Conservation (phyloP, 2,113 vertebrate species). For the Nymphicus hollandicus region DNA sequence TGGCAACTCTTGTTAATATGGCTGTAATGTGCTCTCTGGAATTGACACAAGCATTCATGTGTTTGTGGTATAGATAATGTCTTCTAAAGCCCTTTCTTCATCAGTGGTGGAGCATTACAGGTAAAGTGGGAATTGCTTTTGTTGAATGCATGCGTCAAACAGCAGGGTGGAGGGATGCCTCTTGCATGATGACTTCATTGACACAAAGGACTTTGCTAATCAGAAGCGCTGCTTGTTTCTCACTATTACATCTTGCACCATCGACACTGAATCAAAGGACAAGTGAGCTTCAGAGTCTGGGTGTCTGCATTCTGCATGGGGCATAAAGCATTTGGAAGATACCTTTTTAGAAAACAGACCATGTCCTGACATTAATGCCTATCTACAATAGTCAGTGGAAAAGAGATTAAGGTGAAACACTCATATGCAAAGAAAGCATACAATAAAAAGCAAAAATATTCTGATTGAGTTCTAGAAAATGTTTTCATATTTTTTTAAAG, state of each 20-base stretch:
- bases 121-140: constrained; percentile 78
- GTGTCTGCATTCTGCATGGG: constrained; percentile 61
- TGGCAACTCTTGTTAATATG: constrained; percentile 34
- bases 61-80: constrained; percentile 93
- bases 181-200: constrained; percentile 72
- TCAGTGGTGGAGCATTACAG: constrained; percentile 79
- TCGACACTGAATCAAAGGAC: constrained; percentile 26
- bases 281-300: constrained; percentile 20
- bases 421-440: background rate
- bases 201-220: constrained; percentile 59
- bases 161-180: constrained; percentile 66
- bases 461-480: background rate
- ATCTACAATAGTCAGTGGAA: background rate
- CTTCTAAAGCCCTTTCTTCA: constrained; percentile 86
- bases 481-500: constrained; percentile 20
- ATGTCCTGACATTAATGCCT: background rate
- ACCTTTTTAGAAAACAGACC: constrained; percentile 44
- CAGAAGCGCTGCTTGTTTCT: constrained; percentile 65
- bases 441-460: background rate
- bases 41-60: constrained; percentile 80
- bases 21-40: constrained; percentile 60
- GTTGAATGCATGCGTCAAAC: constrained; percentile 74
- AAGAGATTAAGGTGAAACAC: background rate
- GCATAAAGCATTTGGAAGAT: background rate
- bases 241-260: constrained; percentile 32